phyloP scores from a whole-genome alignment of 2,888 invertebrate genomes.

The Andrena dorsata region DNA sequence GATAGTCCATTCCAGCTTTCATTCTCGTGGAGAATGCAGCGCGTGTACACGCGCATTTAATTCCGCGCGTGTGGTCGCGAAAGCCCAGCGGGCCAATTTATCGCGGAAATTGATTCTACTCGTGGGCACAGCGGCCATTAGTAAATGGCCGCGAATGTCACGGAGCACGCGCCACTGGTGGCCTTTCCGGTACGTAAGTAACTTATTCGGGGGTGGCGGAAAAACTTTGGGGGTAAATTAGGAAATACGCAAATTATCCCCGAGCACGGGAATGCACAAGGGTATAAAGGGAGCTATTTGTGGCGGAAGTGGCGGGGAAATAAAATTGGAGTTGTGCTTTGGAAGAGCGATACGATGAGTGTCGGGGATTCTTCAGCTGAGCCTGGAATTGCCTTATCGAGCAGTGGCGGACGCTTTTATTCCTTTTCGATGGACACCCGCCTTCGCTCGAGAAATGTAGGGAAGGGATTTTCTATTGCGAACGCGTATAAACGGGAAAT shows the following conservation, averaged over 20 bases:
- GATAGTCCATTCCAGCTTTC: conserved; percentile 18
- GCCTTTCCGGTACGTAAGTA: no score
- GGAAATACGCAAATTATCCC: neutral
- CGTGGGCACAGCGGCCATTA: neutral
- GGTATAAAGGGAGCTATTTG: neutral
- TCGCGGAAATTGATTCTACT: conserved; percentile 12
- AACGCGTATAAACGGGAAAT: neutral
- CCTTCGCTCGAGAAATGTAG: neutral
- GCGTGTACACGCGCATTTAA: neutral
- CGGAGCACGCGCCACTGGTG: no score
- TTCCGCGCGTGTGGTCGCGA: neutral
- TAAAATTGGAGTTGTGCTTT: neutral
- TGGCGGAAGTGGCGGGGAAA: neutral
- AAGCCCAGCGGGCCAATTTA: neutral
- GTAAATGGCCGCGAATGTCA: no score
- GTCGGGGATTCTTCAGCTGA: neutral
- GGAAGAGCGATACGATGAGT: neutral
- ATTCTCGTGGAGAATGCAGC: neutral
- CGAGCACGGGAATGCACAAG: no score
- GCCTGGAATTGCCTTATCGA: conserved; percentile 5
- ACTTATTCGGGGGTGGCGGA: neutral
- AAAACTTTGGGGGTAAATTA: neutral
- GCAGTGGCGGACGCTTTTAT: conserved; percentile 4
- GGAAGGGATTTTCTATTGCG: conserved; percentile 13
- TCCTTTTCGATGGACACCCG: neutral